Conservation (phyloP, 2,888 invertebrate genomes). For the Drosophila buzzatii region DNA sequence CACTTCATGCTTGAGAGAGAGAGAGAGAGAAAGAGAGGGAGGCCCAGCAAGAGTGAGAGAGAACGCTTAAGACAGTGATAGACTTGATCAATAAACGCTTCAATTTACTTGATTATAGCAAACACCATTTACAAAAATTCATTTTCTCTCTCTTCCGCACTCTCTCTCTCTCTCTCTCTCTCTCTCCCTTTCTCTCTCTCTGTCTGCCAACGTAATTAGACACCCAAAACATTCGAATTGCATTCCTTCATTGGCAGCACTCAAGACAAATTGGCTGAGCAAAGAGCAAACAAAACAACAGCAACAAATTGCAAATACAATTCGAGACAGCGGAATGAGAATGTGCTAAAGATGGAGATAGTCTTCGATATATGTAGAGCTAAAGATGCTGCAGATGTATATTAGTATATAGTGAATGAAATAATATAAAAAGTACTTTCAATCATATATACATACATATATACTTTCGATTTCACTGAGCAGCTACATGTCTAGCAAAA, state of each 20-base stretch:
- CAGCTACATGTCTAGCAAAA: too few relatives aligned
- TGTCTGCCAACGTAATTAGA: slow-evolving; percentile 55
- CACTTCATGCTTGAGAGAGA: background rate
- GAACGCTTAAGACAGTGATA: background rate
- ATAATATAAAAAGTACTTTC: background rate
- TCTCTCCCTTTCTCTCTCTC: background rate
- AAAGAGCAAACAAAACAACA: slow-evolving; percentile 21
- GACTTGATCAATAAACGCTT: background rate
- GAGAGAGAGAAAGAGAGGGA: too few relatives aligned
- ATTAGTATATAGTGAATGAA: background rate
- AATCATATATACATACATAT: background rate
- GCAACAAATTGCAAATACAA: background rate
- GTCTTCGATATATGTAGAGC: background rate
- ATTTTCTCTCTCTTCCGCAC: background rate
- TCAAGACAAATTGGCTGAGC: slow-evolving; percentile 36
- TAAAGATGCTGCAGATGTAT: background rate
- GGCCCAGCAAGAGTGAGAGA: background rate
- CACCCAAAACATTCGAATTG: slow-evolving; percentile 19
- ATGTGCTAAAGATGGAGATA: background rate
- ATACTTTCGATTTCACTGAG: background rate
- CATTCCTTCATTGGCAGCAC: slow-evolving; percentile 33
- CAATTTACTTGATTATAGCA: slow-evolving; percentile 18
- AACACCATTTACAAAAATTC: too few relatives aligned
- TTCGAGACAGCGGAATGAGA: background rate
- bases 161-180: background rate